These are phyloP conservation scores for Polietes domitor DNA, from an alignment of 2,888 invertebrate species.

Conservation along the genomic window DNA sequence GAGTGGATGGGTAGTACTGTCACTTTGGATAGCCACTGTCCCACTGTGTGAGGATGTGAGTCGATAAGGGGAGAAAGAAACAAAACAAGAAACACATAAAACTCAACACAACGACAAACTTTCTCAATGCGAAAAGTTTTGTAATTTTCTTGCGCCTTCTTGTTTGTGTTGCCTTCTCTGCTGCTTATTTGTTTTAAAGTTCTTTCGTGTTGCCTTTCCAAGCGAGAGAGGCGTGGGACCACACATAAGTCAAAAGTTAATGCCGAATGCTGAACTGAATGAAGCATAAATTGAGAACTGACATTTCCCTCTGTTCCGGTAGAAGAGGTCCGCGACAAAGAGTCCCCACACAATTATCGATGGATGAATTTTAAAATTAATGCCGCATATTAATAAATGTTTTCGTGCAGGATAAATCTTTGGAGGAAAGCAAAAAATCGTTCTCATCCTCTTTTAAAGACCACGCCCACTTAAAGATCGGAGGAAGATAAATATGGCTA, in stretches of 20 bases:
- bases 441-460: too few relatives aligned
- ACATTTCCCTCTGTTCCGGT: too few relatives aligned
- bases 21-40: too few relatives aligned
- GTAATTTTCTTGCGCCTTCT: slow-evolving; percentile 74
- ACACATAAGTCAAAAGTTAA: neutral
- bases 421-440: too few relatives aligned
- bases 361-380: too few relatives aligned
- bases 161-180: slow-evolving; percentile 45
- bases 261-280: neutral
- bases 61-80: neutral
- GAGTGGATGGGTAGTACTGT: too few relatives aligned
- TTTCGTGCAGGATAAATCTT: too few relatives aligned
- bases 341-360: too few relatives aligned
- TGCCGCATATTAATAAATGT: too few relatives aligned
- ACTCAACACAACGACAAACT: slow-evolving; percentile 42
- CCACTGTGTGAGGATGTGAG: neutral
- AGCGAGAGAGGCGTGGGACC: neutral
- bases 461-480: too few relatives aligned
- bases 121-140: slow-evolving; percentile 75
- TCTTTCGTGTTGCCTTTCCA: neutral
- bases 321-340: too few relatives aligned
- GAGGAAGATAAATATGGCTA: too few relatives aligned
- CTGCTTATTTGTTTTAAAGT: slow-evolving; percentile 3
- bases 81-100: slow-evolving; percentile 28
- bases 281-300: neutral